phyloP scores from a whole-genome alignment of 2,797 vertebrate genomes.

The Pempheris klunzingeri region DNA sequence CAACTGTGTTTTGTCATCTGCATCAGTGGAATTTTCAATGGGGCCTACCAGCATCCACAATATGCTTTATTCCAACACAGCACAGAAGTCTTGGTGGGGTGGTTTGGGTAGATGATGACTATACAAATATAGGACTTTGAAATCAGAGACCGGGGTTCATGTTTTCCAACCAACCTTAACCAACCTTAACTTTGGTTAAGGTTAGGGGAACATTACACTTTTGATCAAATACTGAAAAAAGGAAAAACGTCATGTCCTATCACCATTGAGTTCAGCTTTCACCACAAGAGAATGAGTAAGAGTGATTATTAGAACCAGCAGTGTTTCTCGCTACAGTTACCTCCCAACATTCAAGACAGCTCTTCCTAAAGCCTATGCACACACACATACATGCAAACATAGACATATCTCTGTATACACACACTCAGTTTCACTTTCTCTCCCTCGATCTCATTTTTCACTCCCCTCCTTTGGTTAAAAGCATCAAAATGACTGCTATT shows the following conservation, averaged over 20 bases:
- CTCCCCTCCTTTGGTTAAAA: slow-evolving; percentile 58
- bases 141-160: neutral
- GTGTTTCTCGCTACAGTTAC: neutral
- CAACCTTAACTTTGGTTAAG: neutral
- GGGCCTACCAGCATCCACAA: neutral
- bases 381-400: neutral
- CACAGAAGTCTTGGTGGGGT: neutral
- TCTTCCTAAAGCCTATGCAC: neutral
- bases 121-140: neutral
- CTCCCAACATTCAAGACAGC: neutral
- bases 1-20: neutral
- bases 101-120: neutral
- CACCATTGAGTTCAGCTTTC: neutral
- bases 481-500: slow-evolving; percentile 73
- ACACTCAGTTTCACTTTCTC: slow-evolving; percentile 20
- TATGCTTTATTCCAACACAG: neutral
- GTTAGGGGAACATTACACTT: neutral
- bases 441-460: neutral
- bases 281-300: no score
- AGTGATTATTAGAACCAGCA: neutral
- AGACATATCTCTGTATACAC: neutral
- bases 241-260: neutral
- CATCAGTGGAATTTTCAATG: neutral
- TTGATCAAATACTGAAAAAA: neutral
- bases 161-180: neutral